A percentile compares a stretch with the other conserved stretches of the same genome.
Evolutionary conservation across 2,888 invertebrate species (phyloP).

Genomic region (Smittia aterrima): DNA sequence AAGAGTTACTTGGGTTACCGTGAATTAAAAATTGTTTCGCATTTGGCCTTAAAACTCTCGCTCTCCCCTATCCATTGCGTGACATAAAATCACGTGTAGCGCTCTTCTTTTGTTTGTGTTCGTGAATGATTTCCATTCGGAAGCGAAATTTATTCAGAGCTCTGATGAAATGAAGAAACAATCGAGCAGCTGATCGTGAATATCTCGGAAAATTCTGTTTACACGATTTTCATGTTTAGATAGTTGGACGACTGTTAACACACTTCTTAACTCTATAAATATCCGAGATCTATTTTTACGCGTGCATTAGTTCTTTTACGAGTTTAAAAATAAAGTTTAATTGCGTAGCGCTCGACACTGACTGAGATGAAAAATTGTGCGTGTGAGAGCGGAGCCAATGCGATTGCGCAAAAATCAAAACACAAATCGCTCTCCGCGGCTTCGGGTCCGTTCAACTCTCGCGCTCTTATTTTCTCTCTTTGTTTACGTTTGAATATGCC

Average conservation of each 20-base stretch:
- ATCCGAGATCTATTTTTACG: conserved; percentile 17
- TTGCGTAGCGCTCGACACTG: background rate
- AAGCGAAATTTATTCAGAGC: background rate
- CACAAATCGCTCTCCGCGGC: background rate
- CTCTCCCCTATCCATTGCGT: background rate
- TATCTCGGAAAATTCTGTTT: background rate
- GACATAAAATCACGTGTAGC: conserved; percentile 13
- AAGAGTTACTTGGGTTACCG: background rate
- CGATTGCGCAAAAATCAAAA: background rate
- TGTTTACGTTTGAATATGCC: background rate
- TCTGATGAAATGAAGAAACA: background rate
- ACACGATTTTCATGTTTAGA: background rate
- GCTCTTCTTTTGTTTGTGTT: background rate
- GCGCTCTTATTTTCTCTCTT: background rate
- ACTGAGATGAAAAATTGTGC: background rate
- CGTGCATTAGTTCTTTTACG: no score
- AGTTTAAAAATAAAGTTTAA: background rate
- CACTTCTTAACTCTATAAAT: background rate
- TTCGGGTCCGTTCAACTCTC: background rate
- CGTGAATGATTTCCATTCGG: background rate
- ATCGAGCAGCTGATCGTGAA: background rate
- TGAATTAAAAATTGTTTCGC: conserved; percentile 14
- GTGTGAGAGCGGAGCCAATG: background rate
- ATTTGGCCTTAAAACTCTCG: background rate
- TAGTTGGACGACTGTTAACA: background rate